Evolutionary conservation across 2,797 vertebrate genomes (phyloP), one percentile per base, ranked within the genome.

Genomic region (Octomys mimax): DNA sequence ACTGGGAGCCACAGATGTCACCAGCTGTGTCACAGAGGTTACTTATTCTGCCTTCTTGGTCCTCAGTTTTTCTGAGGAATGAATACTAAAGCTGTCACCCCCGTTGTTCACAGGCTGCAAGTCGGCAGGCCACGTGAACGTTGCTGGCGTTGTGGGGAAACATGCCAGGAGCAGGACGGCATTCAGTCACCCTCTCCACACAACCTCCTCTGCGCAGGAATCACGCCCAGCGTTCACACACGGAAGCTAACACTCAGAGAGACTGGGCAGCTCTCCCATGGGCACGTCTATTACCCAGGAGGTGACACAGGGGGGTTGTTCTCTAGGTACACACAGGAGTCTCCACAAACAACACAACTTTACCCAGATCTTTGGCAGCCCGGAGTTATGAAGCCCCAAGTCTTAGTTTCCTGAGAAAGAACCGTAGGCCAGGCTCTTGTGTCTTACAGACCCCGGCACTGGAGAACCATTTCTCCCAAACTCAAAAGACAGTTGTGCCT

Each of bases 31-130:
- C 83, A 81, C 24, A 33, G 24, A 78, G n/a, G 59, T 26, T 64
- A 11, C 70, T 26, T n/a, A n/a, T 11, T 77, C 70, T 68, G 14
- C 11, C 33, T 92, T 21, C 87, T 28, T 28, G 54, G 71, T 18
- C 71, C 84, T 92, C 83, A 61, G 16, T 94, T 88, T 95, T 86
- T 93, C 73, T 14, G 6, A 82, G 6, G 49, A 92, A 82, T 24
- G 52, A 85, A 39, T n/a, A 62, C 84, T 49, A 68, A 52, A 91
- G 81, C 66, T 33, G 80, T 49, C 57, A 82, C 71, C 78, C 19
- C 92, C 71, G 19, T 46, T 86, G 86, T 49, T 70, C 59, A 36
- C 42, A 84, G 42, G 10, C 1, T 84, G 68, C 22, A 52, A 87
- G 66, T 57, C 54, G 83, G 39, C 28, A 33, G 61, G 80, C 82